Conservation (phyloP, 2,888 invertebrate genomes). For the Caenorhabditis sulstoni region DNA sequence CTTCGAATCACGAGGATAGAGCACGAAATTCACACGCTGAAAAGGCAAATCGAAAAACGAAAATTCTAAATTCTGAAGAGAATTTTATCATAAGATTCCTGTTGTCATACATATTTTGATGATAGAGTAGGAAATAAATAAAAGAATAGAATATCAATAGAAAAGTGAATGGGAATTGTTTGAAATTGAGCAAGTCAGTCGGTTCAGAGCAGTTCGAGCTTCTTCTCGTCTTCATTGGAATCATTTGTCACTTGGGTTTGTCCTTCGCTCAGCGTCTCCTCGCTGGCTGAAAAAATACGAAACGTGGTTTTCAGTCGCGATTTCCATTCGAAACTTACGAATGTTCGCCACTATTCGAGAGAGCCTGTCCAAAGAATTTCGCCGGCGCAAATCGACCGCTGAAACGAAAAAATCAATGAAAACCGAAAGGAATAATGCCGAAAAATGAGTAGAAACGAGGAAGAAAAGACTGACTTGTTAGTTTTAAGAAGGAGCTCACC, state of each 20-base stretch:
- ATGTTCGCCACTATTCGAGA: slow-evolving; percentile 69
- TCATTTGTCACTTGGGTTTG: slow-evolving; percentile 22
- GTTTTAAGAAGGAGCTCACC: slow-evolving; percentile 55
- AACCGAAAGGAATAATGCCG: background rate
- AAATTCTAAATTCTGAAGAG: slow-evolving; percentile 1
- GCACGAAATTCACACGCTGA: slow-evolving; percentile 34
- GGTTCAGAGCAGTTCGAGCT: slow-evolving; percentile 42
- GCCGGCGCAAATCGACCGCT: slow-evolving; percentile 60
- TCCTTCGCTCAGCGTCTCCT: slow-evolving; percentile 18
- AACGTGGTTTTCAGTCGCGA: background rate
- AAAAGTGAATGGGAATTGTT: slow-evolving; percentile 13
- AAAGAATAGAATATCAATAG: slow-evolving; percentile 1
- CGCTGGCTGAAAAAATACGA: slow-evolving; percentile 31
- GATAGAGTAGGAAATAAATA: slow-evolving; percentile 7
- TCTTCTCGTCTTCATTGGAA: slow-evolving; percentile 19
- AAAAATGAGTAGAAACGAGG: background rate
- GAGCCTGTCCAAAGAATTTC: slow-evolving; percentile 68
- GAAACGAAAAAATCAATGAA: slow-evolving; percentile 7
- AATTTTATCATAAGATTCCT: background rate
- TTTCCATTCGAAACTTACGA: slow-evolving; percentile 41
- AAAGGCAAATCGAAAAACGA: slow-evolving; percentile 10
- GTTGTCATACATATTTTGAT: background rate
- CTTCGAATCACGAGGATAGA: slow-evolving; percentile 36
- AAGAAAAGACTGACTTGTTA: slow-evolving; percentile 30
- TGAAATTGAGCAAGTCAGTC: slow-evolving; percentile 4